A percentile compares a stretch with the other conserved stretches of the same genome.
Evolutionary conservation across 64 coral and sea anemone genomes (phyloP).

Genomic region (Montipora foliosa): DNA sequence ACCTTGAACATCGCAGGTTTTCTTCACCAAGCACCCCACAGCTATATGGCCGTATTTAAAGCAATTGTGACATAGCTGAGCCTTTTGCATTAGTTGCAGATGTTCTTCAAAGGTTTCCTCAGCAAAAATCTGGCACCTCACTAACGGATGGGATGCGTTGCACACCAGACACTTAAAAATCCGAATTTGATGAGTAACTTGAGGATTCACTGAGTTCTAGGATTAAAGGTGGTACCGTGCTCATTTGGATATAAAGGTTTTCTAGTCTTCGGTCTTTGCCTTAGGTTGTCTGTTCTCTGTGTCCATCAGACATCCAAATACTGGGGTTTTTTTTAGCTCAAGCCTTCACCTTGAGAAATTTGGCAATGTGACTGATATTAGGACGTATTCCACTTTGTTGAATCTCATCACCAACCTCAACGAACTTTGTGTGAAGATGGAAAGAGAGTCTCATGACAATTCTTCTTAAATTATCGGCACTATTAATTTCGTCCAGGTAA

Average conservation of each 20-base stretch:
- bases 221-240: not conserved
- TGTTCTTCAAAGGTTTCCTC: constrained; percentile 10
- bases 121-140: not conserved
- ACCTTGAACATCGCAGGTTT: not conserved
- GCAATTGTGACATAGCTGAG: constrained; percentile 37
- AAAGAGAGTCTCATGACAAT: constrained; percentile 44
- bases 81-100: constrained; percentile 5
- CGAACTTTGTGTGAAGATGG: not conserved
- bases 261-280: not conserved
- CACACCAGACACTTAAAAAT: not conserved
- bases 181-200: not conserved
- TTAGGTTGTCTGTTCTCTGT: not conserved
- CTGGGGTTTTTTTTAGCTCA: constrained; percentile 42
- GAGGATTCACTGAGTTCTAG: not conserved
- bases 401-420: constrained; percentile 33
- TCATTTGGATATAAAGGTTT: not conserved
- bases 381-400: constrained; percentile 22
- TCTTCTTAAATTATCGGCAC: constrained; percentile 53
- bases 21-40: not conserved
- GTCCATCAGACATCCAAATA: constrained; percentile 41
- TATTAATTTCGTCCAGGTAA: constrained; percentile 57
- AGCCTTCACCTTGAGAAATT: constrained; percentile 39
- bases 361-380: constrained; percentile 37
- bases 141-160: not conserved
- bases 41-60: constrained; percentile 43